phyloP scores from a whole-genome alignment of 1,140 invertebrate species.

The Tetragonula clypearis region DNA sequence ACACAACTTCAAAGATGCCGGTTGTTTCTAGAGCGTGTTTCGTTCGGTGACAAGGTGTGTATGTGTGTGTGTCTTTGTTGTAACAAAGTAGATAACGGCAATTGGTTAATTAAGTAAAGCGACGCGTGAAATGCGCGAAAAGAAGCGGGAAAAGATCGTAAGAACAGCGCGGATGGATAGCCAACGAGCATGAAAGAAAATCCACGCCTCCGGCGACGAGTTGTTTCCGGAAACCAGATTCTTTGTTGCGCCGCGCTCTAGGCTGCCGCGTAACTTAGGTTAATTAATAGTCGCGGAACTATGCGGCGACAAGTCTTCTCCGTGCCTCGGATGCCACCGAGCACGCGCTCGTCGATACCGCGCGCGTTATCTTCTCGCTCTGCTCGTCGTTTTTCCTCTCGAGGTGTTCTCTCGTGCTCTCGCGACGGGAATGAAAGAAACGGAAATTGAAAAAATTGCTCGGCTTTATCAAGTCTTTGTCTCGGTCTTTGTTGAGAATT shows the following conservation, averaged over 20 bases:
- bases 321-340: neutral
- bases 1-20: neutral
- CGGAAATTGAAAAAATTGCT: neutral
- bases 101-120: conserved; percentile 33
- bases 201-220: neutral
- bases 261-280: conserved; percentile 48
- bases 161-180: neutral
- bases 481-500: neutral
- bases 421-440: neutral
- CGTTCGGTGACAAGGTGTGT: neutral
- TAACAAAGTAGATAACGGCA: neutral
- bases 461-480: neutral
- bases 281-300: conserved; percentile 68
- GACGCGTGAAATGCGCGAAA: neutral
- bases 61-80: neutral
- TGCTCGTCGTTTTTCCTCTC: neutral
- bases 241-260: conserved; percentile 40
- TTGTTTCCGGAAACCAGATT: conserved; percentile 56
- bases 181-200: neutral
- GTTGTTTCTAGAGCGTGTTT: neutral
- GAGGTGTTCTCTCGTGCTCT: neutral
- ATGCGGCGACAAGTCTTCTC: conserved; percentile 45
- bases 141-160: neutral
- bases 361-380: neutral
- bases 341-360: conserved; percentile 12